Evolutionary conservation across 2,113 vertebrate genomes (phyloP).

Genomic region (Damaliscus lunatus): DNA sequence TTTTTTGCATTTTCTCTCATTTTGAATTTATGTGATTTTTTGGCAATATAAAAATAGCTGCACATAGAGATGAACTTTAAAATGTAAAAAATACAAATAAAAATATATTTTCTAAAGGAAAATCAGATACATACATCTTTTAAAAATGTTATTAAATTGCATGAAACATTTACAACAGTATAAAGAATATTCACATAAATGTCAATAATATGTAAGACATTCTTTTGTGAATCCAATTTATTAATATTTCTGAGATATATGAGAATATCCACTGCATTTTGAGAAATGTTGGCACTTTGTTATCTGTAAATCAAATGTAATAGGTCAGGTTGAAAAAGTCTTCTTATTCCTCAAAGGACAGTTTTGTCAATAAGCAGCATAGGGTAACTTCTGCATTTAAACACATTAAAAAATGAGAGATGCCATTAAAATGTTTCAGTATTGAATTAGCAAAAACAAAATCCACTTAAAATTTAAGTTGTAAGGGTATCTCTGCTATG

Average conservation of each 20-base stretch:
- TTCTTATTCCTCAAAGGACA: constrained; percentile 66
- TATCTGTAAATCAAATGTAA: constrained; percentile 73
- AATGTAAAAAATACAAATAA: constrained; percentile 87
- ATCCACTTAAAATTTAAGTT: constrained; percentile 63
- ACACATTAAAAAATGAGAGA: constrained; percentile 59
- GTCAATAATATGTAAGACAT: constrained; percentile 79
- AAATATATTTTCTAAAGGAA: constrained; percentile 87
- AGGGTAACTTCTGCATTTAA: constrained; percentile 58
- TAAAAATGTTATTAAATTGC: constrained; percentile 76
- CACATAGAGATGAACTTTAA: constrained; percentile 83
- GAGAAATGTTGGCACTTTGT: constrained; percentile 73
- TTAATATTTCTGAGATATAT: constrained; percentile 73
- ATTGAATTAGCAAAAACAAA: constrained; percentile 45
- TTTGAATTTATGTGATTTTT: constrained; percentile 72
- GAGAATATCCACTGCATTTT: constrained; percentile 73
- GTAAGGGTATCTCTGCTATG: constrained; percentile 56
- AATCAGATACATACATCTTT: constrained; percentile 87
- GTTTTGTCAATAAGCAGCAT: constrained; percentile 68
- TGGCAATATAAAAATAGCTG: constrained; percentile 84
- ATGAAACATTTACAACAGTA: constrained; percentile 85
- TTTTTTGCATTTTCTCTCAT: constrained; percentile 69
- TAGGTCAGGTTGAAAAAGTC: constrained; percentile 71
- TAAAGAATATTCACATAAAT: constrained; percentile 82
- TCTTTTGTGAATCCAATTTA: constrained; percentile 72
- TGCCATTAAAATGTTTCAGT: constrained; percentile 42